Conservation (phyloP, 2,797 vertebrate genomes). For the Coranthus polyacanthus region DNA sequence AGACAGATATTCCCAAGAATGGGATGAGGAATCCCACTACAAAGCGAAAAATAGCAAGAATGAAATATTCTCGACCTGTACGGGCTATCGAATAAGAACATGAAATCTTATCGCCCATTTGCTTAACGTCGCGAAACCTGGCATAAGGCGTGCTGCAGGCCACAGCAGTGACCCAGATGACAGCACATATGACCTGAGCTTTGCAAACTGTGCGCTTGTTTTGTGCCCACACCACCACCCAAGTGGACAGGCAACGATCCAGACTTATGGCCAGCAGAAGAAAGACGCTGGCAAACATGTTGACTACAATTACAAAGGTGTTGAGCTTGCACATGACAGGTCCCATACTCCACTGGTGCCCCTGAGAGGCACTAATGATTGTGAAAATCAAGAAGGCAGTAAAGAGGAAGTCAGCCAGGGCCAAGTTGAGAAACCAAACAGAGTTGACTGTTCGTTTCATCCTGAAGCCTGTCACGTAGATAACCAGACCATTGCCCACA, state of each 20-base stretch:
- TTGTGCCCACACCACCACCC: constrained; percentile 78
- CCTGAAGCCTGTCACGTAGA: constrained; percentile 80
- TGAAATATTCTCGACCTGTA: accelerated
- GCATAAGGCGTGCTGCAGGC: constrained; percentile 68
- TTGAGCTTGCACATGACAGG: constrained; percentile 68
- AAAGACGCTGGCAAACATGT: constrained; percentile 81
- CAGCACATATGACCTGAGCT: constrained; percentile 49
- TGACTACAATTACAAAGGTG: constrained; percentile 45
- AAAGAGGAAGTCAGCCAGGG: constrained; percentile 81
- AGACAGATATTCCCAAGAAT: constrained; percentile 74
- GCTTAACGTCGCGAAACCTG: accelerated
- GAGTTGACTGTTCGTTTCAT: constrained; percentile 78
- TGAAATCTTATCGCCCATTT: accelerated
- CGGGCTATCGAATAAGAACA: accelerated
- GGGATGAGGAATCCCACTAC: constrained; percentile 80
- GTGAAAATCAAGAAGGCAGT: constrained; percentile 61
- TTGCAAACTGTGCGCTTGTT: constrained; percentile 78
- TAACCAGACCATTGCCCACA: constrained; percentile 75
- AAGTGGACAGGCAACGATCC: constrained; percentile 76
- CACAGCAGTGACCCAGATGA: constrained; percentile 66
- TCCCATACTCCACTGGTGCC: constrained; percentile 61
- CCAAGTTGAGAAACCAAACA: constrained; percentile 82
- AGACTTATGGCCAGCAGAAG: constrained; percentile 77
- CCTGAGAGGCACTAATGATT: constrained; percentile 10
- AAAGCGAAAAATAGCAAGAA: constrained; percentile 64